Evolutionary conservation across 2,113 vertebrate genomes (phyloP).

Genomic region (Orcinus orca): DNA sequence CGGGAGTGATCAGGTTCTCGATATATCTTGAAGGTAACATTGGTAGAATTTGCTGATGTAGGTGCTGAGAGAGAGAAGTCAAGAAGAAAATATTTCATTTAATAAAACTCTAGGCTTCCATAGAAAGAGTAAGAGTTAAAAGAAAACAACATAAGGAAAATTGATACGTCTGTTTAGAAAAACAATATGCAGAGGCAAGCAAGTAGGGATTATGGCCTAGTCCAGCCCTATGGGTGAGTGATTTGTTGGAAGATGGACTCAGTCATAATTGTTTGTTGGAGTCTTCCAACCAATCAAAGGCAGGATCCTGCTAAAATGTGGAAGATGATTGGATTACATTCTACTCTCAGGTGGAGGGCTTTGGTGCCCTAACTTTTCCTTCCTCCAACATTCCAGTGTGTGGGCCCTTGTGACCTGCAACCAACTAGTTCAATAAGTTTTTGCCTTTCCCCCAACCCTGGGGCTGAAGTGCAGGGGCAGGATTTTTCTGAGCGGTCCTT

Average conservation of each 20-base stretch:
- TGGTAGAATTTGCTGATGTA: not conserved
- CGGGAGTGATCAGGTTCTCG: not conserved
- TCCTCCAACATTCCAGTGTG: not conserved
- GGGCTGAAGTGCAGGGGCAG: not conserved
- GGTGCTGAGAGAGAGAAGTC: not conserved
- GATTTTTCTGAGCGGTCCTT: not conserved
- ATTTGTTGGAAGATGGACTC: not conserved
- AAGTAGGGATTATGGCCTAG: not conserved
- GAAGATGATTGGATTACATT: not conserved
- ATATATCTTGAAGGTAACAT: not conserved
- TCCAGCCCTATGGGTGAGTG: not conserved
- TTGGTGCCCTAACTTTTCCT: not conserved
- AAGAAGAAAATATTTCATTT: not conserved
- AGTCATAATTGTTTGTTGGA: not conserved
- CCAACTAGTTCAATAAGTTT: not conserved
- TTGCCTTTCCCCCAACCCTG: not conserved
- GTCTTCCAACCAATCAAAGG: not conserved
- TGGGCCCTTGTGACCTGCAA: not conserved
- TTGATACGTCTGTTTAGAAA: not conserved
- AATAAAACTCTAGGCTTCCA: not conserved
- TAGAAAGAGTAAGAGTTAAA: not conserved
- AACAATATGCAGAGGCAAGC: not conserved
- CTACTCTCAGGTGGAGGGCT: not conserved
- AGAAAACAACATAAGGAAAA: not conserved
- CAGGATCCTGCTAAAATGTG: not conserved